A percentile compares a stretch with the other conserved stretches of the same genome.
Conservation (phyloP, 1,140 invertebrate species). For the Musca domestica region DNA sequence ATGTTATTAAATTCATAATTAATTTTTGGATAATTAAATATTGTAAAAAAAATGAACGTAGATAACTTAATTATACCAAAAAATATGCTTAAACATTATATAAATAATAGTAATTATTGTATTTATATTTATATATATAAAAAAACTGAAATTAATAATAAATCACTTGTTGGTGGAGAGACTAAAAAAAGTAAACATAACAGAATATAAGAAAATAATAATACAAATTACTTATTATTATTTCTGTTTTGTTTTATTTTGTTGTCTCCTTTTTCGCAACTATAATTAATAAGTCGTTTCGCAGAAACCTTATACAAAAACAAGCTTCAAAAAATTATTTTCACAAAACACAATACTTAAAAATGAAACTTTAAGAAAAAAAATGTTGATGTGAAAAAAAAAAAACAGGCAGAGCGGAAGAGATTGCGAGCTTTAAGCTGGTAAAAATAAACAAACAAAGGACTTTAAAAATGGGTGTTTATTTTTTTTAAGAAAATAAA, state of each 20-base stretch:
- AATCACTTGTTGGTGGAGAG: not conserved
- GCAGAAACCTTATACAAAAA: conserved; percentile 16
- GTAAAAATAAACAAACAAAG: too few species aligned
- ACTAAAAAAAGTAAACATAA: too few species aligned
- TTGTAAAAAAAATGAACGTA: not conserved
- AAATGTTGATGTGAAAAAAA: too few species aligned
- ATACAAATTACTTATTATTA: too few species aligned
- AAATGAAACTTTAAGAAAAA: too few species aligned
- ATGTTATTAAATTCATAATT: conserved; percentile 19
- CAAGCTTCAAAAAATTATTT: not conserved
- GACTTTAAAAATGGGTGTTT: too few species aligned
- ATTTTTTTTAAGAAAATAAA: too few species aligned
- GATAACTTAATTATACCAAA: conserved; percentile 5
- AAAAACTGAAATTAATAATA: not conserved
- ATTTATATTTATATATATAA: not conserved
- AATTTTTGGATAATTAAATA: conserved; percentile 1
- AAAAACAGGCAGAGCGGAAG: too few species aligned
- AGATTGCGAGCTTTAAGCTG: too few species aligned
- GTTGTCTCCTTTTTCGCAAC: too few species aligned
- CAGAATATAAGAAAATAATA: too few species aligned
- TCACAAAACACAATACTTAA: not conserved
- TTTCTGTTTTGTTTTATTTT: too few species aligned
- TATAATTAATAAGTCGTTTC: conserved; percentile 18
- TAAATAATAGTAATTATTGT: conserved; percentile 2
- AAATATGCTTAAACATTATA: not conserved